Evolutionary conservation across 2,888 invertebrate genomes (phyloP).

Genomic region (Pyralis farinalis): DNA sequence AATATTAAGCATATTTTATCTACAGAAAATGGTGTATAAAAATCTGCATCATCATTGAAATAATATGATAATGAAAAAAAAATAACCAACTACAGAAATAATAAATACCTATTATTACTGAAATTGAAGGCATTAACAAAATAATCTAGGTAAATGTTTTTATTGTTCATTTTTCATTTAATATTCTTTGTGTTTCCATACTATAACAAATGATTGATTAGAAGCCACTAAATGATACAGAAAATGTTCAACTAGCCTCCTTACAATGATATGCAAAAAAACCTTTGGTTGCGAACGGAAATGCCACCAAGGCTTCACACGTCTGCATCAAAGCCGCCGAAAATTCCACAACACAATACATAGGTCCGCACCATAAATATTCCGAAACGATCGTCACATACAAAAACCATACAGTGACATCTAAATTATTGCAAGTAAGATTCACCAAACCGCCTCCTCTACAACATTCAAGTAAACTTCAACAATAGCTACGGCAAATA

Average conservation of each 20-base stretch:
- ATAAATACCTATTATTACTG: too few relatives aligned
- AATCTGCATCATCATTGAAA: too few relatives aligned
- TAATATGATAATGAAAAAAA: too few relatives aligned
- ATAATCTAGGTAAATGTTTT: too few relatives aligned
- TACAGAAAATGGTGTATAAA: too few relatives aligned
- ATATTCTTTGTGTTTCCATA: too few relatives aligned
- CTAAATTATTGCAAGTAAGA: slow-evolving; percentile 78
- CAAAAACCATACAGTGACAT: slow-evolving; percentile 75
- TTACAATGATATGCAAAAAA: slow-evolving; percentile 26
- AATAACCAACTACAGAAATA: too few relatives aligned
- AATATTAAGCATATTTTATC: too few relatives aligned
- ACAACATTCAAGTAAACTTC: slow-evolving; percentile 50
- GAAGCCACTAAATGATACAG: neutral
- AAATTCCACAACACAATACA: slow-evolving; percentile 63
- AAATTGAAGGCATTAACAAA: too few relatives aligned
- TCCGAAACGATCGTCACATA: slow-evolving; percentile 68
- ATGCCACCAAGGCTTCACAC: slow-evolving; percentile 67
- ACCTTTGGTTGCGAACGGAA: slow-evolving; percentile 54
- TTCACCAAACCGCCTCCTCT: slow-evolving; percentile 65
- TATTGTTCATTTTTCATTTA: too few relatives aligned
- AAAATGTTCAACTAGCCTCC: too few relatives aligned
- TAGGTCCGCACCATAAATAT: slow-evolving; percentile 75
- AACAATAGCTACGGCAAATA: slow-evolving; percentile 74
- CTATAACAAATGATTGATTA: neutral
- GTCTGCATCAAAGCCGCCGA: slow-evolving; percentile 63